Base-by-base conservation (phyloP, 2,113 vertebrate species). In the Anas platyrhynchos region DNA sequence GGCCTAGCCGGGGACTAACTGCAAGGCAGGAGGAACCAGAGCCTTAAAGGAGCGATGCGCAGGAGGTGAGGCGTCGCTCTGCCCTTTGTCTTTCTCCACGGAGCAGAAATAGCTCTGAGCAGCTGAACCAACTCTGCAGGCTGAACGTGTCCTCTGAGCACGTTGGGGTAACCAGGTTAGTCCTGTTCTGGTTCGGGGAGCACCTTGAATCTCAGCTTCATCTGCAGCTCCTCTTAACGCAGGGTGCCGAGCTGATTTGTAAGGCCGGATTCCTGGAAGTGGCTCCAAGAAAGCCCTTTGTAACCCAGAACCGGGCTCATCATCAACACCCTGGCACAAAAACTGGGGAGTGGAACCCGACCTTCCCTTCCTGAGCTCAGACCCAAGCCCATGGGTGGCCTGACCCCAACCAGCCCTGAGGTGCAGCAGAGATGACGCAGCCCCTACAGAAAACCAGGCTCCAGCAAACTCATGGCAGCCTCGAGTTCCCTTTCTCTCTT, bases 71-170 rank as follows among this genome's bases (percentile, higher is more conserved):
- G 94, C 89, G 43, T 44, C 91, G 43, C 88, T 96, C 73, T 74
- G 10, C 48, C 61, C 66, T 94, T 93, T 96, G 86, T 94, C 92
- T 93, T 88, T 95, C 81, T 95, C 81, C 90, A 38, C 59, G 9
- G 89, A 88, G 7, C 86, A 94, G 88, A 92, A 93, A 87, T 62
- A 93, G 91, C 95, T 73, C 62, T 87, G 79, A 93, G 86, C 86
- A 92, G 63, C 91, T 91, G 90, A 86, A 96, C 88, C 86, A 56
- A 87, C 91, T 91, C 55, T 83, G 86, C 96, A 93, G 94, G 94
- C 96, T 87, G 13, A 96, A 89, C 94, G 1, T 56, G 95, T 94
- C 94, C 71, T 77, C 89, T 27, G 16, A 87, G 77, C 88, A 9
- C 23, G 77, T 32, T 50, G 88, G 91, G 88, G 69, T 79, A 95